Base-by-base conservation (phyloP, 2,113 vertebrate genomes). In the Zosterops lateralis region DNA sequence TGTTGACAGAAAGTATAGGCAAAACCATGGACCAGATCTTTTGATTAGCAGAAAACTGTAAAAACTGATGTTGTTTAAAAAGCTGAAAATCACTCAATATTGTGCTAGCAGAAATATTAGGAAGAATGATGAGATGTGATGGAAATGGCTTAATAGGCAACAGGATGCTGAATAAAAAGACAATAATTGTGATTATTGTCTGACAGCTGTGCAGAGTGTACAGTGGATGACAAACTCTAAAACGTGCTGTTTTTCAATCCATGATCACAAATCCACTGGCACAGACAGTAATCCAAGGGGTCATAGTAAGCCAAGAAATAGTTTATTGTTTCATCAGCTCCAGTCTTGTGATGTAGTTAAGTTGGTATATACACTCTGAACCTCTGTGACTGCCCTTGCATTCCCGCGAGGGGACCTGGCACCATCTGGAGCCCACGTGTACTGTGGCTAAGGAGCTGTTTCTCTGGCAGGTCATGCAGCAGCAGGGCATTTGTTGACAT, bases 131-230 rank as follows among this genome's bases (percentile, higher is more conserved):
- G 12, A 66, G 84, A 92, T 93, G 89, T 76, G 77, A 87, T 92
- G 48, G 78, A 92, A 93, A 87, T 83, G 81, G 47, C 66, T 95
- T 93, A 94, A 89, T 71, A 93, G 62, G 64, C 89, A 96, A 91
- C 73, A 79, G 74, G 87, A 84, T 89, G 71, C 87, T 83, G 92
- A 91, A 89, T 95, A 85, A 79, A 95, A 92, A 84, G 92, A 81
- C 40, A 94, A 84, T 95, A 91, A 95, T 91, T 93, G 87, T 87
- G 73, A 91, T 96, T 92, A 84, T 93, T 95, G 89, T 87, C 87
- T 96, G 89, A 78, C 92, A 96, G 81, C 93, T 95, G 93, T 89
- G 89, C 87, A 87, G 89, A 91, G 45, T 70, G 15, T 68, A 32
- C 73, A 73, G 87, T 83, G 10, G 1, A 73, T 95, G 84, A 58